Percentiles rank a stretch among this genome's conserved stretches.
Conservation (phyloP, 2,888 invertebrate genomes). For the Cryptus armator region DNA sequence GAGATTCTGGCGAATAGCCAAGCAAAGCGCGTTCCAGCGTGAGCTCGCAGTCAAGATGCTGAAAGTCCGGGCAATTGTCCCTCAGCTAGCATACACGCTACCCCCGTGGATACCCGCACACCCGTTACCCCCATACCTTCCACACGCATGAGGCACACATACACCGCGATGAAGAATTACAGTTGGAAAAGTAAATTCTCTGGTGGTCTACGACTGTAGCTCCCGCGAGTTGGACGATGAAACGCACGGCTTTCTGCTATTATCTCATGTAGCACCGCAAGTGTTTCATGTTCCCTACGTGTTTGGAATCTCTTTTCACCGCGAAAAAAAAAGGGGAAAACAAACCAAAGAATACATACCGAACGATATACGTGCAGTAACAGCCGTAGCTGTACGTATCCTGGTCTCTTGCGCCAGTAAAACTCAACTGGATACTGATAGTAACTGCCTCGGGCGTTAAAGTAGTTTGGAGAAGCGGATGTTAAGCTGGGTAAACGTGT, state of each 20-base stretch:
- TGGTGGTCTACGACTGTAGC: constrained; percentile 43
- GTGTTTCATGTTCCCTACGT: constrained; percentile 67
- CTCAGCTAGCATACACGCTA: constrained; percentile 20
- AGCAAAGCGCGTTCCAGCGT: constrained; percentile 60
- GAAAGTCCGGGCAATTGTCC: constrained; percentile 64
- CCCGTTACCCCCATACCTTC: background rate
- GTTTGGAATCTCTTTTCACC: constrained; percentile 62
- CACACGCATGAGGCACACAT: background rate
- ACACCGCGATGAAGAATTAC: constrained; percentile 60
- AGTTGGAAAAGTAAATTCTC: constrained; percentile 65
- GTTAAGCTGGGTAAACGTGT: constrained; percentile 42
- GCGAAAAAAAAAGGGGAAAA: constrained; percentile 15
- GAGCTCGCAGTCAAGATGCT: constrained; percentile 60
- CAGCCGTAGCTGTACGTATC: background rate
- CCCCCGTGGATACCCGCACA: background rate
- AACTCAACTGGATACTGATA: constrained; percentile 49
- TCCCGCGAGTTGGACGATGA: constrained; percentile 50
- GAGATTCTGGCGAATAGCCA: constrained; percentile 61
- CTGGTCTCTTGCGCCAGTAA: constrained; percentile 20
- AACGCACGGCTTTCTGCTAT: constrained; percentile 67
- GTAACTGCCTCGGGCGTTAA: constrained; percentile 29
- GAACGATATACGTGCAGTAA: background rate
- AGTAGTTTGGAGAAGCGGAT: constrained; percentile 54
- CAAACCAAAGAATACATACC: constrained; percentile 20
- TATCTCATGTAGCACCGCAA: constrained; percentile 64